A percentile compares a stretch with the other conserved stretches of the same genome.
Conservation (phyloP, 2,888 invertebrate genomes). For the Lasioglossum morio region DNA sequence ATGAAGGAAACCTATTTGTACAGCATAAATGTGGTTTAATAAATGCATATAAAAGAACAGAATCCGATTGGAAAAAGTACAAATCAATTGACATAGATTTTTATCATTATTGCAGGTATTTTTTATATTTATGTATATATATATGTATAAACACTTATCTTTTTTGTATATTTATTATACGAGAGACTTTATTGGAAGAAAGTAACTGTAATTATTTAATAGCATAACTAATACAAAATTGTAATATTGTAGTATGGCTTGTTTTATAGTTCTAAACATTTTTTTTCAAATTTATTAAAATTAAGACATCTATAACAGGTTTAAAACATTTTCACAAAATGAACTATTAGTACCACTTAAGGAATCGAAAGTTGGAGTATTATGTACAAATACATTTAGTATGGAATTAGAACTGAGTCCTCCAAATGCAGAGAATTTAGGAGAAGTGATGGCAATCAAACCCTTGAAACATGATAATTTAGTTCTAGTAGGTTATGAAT, state of each 20-base stretch:
- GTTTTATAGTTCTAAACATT: background rate
- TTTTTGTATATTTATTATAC: background rate
- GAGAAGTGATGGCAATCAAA: conserved; percentile 89
- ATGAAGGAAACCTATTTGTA: conserved; percentile 87
- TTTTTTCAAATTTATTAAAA: background rate
- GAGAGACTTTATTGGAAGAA: background rate
- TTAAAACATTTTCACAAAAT: conserved; percentile 86
- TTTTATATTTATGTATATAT: background rate
- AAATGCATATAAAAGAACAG: conserved; percentile 88
- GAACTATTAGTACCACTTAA: conserved; percentile 89
- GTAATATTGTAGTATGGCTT: background rate
- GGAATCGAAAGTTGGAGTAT: conserved; percentile 86
- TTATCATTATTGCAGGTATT: conserved; percentile 89
- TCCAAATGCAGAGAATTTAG: conserved; percentile 81
- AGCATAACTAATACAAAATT: background rate
- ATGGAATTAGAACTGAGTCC: conserved; percentile 76
- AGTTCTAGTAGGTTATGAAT: conserved; percentile 90
- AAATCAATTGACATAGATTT: conserved; percentile 87
- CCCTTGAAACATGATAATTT: conserved; percentile 85
- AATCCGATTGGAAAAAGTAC: conserved; percentile 86
- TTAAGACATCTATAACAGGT: conserved; percentile 67
- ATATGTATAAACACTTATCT: background rate
- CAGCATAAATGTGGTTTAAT: conserved; percentile 91
- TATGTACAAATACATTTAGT: conserved; percentile 85
- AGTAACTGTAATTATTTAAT: background rate